A percentile compares a stretch with the other conserved stretches of the same genome.
These are phyloP conservation scores for Eutolmus rufibarbis DNA, from an alignment of 2,888 invertebrate genomes.

Conservation along the genomic window DNA sequence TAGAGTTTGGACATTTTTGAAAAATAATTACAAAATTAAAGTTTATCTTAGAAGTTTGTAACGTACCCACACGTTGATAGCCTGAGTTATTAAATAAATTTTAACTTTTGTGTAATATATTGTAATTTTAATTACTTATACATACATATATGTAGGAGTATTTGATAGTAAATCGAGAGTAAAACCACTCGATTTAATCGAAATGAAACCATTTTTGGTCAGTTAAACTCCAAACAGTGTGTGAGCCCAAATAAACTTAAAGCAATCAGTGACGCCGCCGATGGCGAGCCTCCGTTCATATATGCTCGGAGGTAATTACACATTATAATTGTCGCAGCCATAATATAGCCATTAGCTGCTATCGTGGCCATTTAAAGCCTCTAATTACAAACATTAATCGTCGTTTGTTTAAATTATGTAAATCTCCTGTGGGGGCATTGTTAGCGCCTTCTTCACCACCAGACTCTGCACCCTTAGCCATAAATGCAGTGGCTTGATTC, in stretches of 20 bases:
- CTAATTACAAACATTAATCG: conserved; percentile 22
- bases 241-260: neutral
- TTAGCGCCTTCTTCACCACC: neutral
- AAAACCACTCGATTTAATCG: neutral
- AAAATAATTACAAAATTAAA: too few species aligned
- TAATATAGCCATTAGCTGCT: conserved; percentile 15
- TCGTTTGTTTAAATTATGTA: conserved; percentile 25
- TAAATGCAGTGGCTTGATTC: neutral
- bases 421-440: neutral
- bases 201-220: neutral
- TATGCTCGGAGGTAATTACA: neutral
- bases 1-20: too few species aligned
- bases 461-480: neutral
- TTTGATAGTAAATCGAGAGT: neutral
- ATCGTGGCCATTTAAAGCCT: conserved; percentile 23
- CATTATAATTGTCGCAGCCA: neutral
- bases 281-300: neutral
- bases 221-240: neutral
- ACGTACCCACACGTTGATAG: too few species aligned
- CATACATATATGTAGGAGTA: too few species aligned
- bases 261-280: neutral
- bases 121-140: too few species aligned
- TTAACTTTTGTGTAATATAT: too few species aligned
- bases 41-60: too few species aligned
- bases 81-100: too few species aligned